Base-by-base conservation (phyloP, 2,797 vertebrate species). In the Chaetophractus vellerosus region DNA sequence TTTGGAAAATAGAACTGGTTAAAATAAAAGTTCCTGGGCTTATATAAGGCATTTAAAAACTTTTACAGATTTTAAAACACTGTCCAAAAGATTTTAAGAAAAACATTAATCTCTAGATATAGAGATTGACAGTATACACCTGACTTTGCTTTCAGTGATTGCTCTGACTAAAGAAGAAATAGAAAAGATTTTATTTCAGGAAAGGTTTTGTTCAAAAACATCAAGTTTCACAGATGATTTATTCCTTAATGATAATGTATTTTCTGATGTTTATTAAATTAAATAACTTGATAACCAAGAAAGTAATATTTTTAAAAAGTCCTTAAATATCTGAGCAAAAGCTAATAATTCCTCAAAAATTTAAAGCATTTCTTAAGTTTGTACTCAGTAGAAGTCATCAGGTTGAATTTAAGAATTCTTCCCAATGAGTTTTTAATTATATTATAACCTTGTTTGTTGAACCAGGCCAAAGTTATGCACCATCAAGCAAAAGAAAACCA, bases 181-280 rank as follows among this genome's bases (percentile, higher is more conserved):
- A 55, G 31, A 75, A 87, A 38, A n/a, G 14, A 82, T 79, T 96
- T 45, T 69, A 36, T 94, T 92, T 94, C 36, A 63, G 64, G 61
- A 88, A 80, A 4, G 64, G 14, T 80, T 88, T 96, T 45, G 9
- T 84, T 97, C 72, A 93, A 90, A 87, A 95, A 94, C 91, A 96
- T 78, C 71, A 97, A 90, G 93, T 96, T 97, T 97, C 91, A 96
- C 95, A 95, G 88, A 88, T 94, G 91, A 97, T 90, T 98, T 96
- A 90, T 74, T 96, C 72, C 48, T 11, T 94, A 95, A 96, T 95
- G 81, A 94, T 92, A 96, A 88, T 61, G 38, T 19, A 90, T 96
- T 72, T 85, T 94, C 72, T 88, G 55, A 92, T 94, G 68, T 90
- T 95, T 96, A 96, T 97, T 94, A 95, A 92, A 93, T 91, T 92